Percentiles rank a stretch among this genome's conserved stretches.
These are phyloP conservation scores for Limanda limanda DNA, from an alignment of 2,113 vertebrate species.

Conservation along the genomic window DNA sequence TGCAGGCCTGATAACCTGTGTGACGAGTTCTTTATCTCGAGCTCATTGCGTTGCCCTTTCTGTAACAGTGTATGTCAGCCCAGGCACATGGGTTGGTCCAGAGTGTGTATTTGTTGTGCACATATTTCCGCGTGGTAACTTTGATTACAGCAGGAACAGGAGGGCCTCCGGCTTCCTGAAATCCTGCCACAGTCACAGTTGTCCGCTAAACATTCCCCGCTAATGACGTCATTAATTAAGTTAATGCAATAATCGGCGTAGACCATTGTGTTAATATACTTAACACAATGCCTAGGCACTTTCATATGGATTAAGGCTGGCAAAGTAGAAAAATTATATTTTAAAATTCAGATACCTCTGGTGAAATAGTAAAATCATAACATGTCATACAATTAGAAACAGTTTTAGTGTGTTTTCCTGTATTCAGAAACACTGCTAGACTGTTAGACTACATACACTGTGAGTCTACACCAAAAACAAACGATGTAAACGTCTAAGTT, in stretches of 20 bases:
- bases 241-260: conserved; percentile 30
- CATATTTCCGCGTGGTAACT: conserved; percentile 47
- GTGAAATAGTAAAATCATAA: too few species aligned
- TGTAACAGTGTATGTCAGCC: conserved; percentile 47
- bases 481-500: neutral
- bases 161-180: conserved; percentile 5
- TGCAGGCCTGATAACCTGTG: conserved; percentile 56
- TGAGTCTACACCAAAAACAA: neutral
- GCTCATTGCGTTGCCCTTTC: conserved; percentile 20
- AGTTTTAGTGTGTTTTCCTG: neutral
- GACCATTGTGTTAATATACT: neutral
- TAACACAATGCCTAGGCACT: neutral
- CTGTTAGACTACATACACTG: neutral
- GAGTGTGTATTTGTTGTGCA: conserved; percentile 54
- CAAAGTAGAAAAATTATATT: neutral
- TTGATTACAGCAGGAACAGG: conserved; percentile 45
- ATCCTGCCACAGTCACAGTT: conserved; percentile 5
- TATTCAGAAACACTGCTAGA: neutral
- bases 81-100: conserved; percentile 42
- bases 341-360: neutral
- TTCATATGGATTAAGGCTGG: neutral
- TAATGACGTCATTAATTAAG: conserved; percentile 28
- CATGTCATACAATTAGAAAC: too few species aligned
- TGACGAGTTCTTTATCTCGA: conserved; percentile 64
- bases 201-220: conserved; percentile 5